Base-by-base conservation (phyloP, 1,140 invertebrate species). In the Matsumurasca onukii region DNA sequence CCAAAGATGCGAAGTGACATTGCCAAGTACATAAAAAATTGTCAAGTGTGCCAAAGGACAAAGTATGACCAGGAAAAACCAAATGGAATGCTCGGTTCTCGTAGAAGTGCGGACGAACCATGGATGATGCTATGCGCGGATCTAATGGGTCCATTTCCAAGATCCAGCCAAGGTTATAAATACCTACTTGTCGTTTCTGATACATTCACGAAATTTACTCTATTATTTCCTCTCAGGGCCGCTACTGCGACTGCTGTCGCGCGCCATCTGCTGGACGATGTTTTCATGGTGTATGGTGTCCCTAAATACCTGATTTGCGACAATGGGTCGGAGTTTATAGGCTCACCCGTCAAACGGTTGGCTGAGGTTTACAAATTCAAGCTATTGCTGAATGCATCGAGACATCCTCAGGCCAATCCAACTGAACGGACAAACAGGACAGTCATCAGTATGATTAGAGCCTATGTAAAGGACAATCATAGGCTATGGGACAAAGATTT, bases 401-500 rank as follows among this genome's bases (percentile, higher is more conserved):
- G 49, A 22, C 49, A 52, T 52, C 49, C 49, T 52, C 49, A 52
- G 22, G 49, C 49, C 49, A 52, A 52, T 20, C 49, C 49, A 5
- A 52, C 49, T 22, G 49, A 52, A 22, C 12, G 49, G 49, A 22
- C 22, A 3, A 52, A 52, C 20, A 12, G 20, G 9, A 52, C 20
- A 12, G 22, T 52, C 22, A 22, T 12, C 3, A 52, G 22, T 22
- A 52, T 52, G 49, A 5, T 52, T 3, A 52, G 49, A 20, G 5
- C 49, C 20, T 52, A 52, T 52, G 49, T 52, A 22, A 22, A 22
- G 12, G 49, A 52, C 3, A 52, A 52, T 22, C 49, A 52, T 22
- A 12, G 49, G 3, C 12, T 12, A 3, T 52, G 49, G 49, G 49
- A 52, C 22, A 3, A 5, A 5, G 3, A 52, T 12, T 12, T 52